Base-by-base conservation (phyloP, 2,888 invertebrate species). In the Scrobipalpa atriplicella region DNA sequence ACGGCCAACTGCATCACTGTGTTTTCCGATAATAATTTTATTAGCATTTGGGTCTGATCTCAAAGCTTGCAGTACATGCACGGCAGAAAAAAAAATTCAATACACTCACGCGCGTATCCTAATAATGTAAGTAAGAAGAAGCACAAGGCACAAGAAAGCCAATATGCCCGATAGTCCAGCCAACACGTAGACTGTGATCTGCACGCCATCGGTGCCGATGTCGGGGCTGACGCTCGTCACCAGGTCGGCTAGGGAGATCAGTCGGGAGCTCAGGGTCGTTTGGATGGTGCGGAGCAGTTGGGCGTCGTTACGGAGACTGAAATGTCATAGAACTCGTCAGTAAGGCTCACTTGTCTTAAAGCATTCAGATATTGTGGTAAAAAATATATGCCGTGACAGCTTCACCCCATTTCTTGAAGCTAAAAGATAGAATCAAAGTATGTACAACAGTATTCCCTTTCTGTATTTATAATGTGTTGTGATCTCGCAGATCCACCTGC, bases 51-150 rank as follows among this genome's bases (percentile, higher is more conserved):
- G n/a, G n/a, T n/a, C n/a, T n/a, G n/a, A n/a, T 29, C 29, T 29
- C 29, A 29, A n/a, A n/a, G n/a, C 29, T 29, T 5, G 2, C 51
- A 18, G 51, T 39, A 1, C 11, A 39, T 7, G 11, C 8, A 39
- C n/a, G n/a, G n/a, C 5, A n/a, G 11, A n/a, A 9, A 1, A n/a
- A 1, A 11, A 1, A 16, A 51, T n/a, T 51, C 6, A n/a, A n/a
- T 51, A 13, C 18, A 85, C 90, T 86, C 64, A 95, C 95, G 93
- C 89, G 78, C 93, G 90, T 0, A 93, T 94, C 80, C 93, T 93
- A 61, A 95, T 69, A 68, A 94, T 83, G 79, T 94, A 95, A 0
- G 92, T 89, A 1, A 93, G 74, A 3, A 94, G 79, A 66, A 95
- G 83, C 18, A 88, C 72, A 9, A 92, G 68, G 66, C 85, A 86